Base-by-base conservation (phyloP, 2,797 vertebrate species). In the Erethizon dorsatum region DNA sequence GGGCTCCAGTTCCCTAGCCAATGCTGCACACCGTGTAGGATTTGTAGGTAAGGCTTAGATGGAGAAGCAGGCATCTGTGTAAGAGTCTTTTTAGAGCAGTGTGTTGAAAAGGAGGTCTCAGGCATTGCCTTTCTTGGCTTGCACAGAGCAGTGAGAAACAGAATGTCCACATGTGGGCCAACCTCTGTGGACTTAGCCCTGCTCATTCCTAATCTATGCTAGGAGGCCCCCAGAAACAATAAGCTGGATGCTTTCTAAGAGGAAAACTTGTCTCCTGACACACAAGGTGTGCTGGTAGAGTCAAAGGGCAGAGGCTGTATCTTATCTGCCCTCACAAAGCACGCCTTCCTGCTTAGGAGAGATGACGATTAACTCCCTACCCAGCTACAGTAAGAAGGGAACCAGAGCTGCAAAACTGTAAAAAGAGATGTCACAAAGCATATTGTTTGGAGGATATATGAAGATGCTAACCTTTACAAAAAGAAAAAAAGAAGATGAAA, bases 51-150 rank as follows among this genome's bases (percentile, higher is more conserved):
- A n/a, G 45, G 15, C 11, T 89, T 54, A 88, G 54, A 15, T 50
- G n/a, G 88, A 79, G 71, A 92, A 89, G 69, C 1, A 54, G 37
- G 1, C 24, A 79, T 79, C 73, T 93, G 52, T 86, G 45, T 50
- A 11, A 59, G 13, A 77, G 5, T 82, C 80, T 82, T 83, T 91
- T 63, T 73, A 63, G 82, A 89, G 54, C 26, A 97, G 65, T 83
- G 77, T 24, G 10, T 78, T 84, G 67, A 11, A 83, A 96, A 91
- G 5, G 80, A 71, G 83, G 78, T 83, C 14, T 6, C 71, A 88
- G 57, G 20, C 56, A 91, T 95, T 85, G 92, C 86, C 91, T 97
- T 84, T 97, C 82, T 91, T 96, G 94, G 59, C 50, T 95, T 9
- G 1, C 10, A 88, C 47, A 91, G 87, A 90, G 77, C 87, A 0